Conservation (phyloP, 2,797 vertebrate species). For the Chiloscyllium punctatum region DNA sequence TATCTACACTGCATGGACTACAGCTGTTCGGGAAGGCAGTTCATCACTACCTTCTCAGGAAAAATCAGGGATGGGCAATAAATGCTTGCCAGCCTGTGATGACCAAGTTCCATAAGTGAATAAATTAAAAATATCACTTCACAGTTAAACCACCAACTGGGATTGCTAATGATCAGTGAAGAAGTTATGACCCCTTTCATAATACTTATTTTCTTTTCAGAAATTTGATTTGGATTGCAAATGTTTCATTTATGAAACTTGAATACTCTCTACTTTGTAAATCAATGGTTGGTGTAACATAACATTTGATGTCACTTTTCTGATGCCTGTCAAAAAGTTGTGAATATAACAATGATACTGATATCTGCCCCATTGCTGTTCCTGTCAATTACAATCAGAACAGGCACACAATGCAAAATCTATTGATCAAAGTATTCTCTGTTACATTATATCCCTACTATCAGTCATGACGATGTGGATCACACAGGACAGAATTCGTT, state of each 20-base stretch:
- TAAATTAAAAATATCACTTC: neutral
- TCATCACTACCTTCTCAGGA: too few relatives aligned
- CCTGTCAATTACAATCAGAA: neutral
- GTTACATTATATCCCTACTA: neutral
- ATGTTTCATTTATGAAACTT: neutral
- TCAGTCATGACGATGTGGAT: too few relatives aligned
- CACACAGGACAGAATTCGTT: neutral
- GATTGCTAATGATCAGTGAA: neutral
- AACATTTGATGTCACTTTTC: neutral
- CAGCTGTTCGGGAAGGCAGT: too few relatives aligned
- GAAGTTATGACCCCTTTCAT: neutral
- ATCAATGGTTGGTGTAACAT: too few relatives aligned
- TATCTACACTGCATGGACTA: too few relatives aligned
- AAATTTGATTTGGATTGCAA: neutral
- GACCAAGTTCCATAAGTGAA: too few relatives aligned
- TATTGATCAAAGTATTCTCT: neutral
- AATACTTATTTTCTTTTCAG: neutral
- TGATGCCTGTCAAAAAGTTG: neutral
- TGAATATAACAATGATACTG: neutral
- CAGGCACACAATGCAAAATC: neutral
- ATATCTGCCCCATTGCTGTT: neutral
- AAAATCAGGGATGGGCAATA: too few relatives aligned
- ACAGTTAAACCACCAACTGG: neutral
- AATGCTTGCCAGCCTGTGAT: too few relatives aligned
- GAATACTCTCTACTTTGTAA: neutral